Base-by-base conservation (phyloP, 1,140 invertebrate genomes). In the Drosophila paulistorum region DNA sequence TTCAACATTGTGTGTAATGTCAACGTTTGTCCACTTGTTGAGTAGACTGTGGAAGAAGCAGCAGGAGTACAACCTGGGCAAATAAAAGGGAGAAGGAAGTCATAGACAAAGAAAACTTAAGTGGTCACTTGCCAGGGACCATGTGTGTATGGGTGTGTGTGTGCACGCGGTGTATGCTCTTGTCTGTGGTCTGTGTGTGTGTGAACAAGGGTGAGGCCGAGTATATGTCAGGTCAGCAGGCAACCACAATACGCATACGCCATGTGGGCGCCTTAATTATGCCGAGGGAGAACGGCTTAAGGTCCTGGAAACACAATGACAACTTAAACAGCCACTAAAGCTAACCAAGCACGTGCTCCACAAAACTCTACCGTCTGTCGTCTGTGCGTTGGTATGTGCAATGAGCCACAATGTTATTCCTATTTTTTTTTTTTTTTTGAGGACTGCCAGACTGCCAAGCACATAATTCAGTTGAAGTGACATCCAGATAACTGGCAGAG, bases 1-100 rank as follows among this genome's bases (percentile, higher is more conserved):
- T 57, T 79, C 59, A 73, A 84, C 79, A 82, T 66, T 83, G 80
- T 81, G 68, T 81, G 72, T 75, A 82, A 87, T 86, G 82, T 86
- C 82, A 87, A 87, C 76, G 77, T 81, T 77, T 87, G 83, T 76
- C 83, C 83, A 86, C 82, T 87, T 86, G 82, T 86, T 86, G 82
- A 87, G 66, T 75, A 67, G 73, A 41, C 65, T 63, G 41, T 62
- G 76, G 76, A 68, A 64, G 62, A 48, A 69, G 59, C 35, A 67
- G 71, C 57, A 51, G 41, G 41, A 17, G 33, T 7, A 59, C 60
- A 54, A 71, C 26, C 9, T 13, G 55, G 65, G 26, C 1, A 65
- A 48, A 59, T 48, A 45, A 37, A 48, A 30, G 30, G 26, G 14
- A 68, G 72, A 66, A 48, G 41, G 57, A 58, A 77, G 79, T 78